Evolutionary conservation across 2,113 vertebrate genomes (phyloP).

Genomic region (Fulmarus glacialis): DNA sequence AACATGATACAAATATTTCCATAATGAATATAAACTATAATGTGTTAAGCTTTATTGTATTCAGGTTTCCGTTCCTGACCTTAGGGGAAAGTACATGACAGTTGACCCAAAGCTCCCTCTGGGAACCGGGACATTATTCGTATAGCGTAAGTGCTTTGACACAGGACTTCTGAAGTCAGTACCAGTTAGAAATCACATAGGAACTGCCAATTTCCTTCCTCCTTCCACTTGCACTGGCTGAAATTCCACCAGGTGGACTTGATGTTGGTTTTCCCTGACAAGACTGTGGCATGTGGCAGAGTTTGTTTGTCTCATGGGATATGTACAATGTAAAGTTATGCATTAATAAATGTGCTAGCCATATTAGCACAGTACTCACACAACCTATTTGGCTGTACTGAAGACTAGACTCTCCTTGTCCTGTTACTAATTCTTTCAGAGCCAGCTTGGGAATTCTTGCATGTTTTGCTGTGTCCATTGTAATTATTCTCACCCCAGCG

Average conservation of each 20-base stretch:
- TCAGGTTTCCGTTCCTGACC: not conserved
- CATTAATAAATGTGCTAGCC: not conserved
- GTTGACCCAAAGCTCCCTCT: not conserved
- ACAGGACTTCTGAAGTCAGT: not conserved
- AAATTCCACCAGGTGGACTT: not conserved
- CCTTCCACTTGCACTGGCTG: not conserved
- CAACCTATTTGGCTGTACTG: not conserved
- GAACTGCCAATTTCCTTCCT: not conserved
- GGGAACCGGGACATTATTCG: not conserved
- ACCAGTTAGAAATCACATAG: not conserved
- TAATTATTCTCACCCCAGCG: not conserved
- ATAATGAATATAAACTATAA: not conserved
- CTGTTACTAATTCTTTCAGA: not conserved
- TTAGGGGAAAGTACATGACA: not conserved
- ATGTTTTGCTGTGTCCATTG: not conserved
- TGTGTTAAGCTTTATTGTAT: not conserved
- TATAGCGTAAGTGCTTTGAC: not conserved
- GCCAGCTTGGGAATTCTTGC: not conserved
- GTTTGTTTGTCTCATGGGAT: not conserved
- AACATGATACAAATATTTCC: conserved; percentile 6
- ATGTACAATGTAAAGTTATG: not conserved
- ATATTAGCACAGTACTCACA: no score
- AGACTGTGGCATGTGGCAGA: not conserved
- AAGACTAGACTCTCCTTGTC: not conserved
- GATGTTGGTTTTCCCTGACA: not conserved